Evolutionary conservation across 2,888 invertebrate genomes (phyloP), one percentile per base, ranked within the genome.

Genomic region (Parnassius mnemosyne): DNA sequence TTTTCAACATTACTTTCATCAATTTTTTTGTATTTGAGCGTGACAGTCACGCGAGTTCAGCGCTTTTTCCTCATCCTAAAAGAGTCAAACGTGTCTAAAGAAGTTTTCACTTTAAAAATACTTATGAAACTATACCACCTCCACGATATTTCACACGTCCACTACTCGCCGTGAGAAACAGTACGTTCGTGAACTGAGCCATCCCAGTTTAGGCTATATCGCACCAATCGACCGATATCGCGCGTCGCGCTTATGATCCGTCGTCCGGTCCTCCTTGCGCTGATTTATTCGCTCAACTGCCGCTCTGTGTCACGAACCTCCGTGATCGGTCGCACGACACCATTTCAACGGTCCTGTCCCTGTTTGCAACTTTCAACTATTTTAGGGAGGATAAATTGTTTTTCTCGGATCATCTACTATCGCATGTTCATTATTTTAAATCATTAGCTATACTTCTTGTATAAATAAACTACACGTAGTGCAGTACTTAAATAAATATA

Each of bases 141-240:
- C 43, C 3, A 34, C 53, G 43, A 2, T 34, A 16, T 67, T 74
- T 79, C 70, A 10, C 47, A 67, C 53, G 64, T 81, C 73, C 25
- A 42, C n/a, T 72, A 42, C 10, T 12, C 53, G 55, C 77, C 85
- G 84, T 85, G 84, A 79, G 84, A 85, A 85, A 74, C 74, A 75
- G 74, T 71, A 59, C 76, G 70, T 61, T 77, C 80, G 79, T 78
- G 79, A 74, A 77, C 63, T 72, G 75, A 73, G 74, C 73, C 77
- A 68, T 79, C 82, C 59, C 79, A 78, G 84, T 83, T 84, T 84
- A 80, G 83, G 82, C 74, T 76, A 77, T 74, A 77, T 79, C 80
- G 75, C 77, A 71, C 68, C 69, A 70, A 74, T 73, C 74, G 72
- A 61, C 66, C 78, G 77, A 75, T 77, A 80, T 75, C 73, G 72